Evolutionary conservation across 2,888 invertebrate genomes (phyloP).

Genomic region (Diarsia dahlii): DNA sequence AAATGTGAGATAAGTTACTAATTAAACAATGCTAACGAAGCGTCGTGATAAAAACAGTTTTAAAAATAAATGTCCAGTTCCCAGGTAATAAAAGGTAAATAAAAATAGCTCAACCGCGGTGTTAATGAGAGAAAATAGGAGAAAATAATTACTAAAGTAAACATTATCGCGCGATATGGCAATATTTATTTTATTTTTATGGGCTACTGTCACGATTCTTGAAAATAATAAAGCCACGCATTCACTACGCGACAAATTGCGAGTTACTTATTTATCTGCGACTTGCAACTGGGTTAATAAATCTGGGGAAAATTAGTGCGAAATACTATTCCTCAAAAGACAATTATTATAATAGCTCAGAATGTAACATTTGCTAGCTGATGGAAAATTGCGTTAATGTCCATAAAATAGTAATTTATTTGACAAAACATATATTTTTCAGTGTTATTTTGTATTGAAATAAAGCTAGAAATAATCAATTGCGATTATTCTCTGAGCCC

Average conservation of each 20-base stretch:
- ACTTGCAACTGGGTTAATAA: neutral
- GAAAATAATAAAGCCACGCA: conserved; percentile 1
- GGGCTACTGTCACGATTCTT: conserved; percentile 70
- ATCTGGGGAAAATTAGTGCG: neutral
- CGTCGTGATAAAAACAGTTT: conserved; percentile 31
- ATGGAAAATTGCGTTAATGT: neutral
- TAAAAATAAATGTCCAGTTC: conserved; percentile 28
- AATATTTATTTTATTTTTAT: conserved; percentile 72
- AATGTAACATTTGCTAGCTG: too few species aligned
- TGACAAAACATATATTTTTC: neutral
- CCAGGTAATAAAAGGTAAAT: conserved; percentile 34
- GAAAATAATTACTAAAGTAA: conserved; percentile 70
- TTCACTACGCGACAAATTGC: neutral
- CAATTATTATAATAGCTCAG: neutral
- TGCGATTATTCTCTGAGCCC: neutral
- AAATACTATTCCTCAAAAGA: neutral
- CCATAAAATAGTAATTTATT: neutral
- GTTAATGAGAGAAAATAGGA: conserved; percentile 65
- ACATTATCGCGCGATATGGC: conserved; percentile 68
- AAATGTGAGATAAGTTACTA: conserved; percentile 12
- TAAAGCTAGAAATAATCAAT: neutral
- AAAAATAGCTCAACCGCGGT: conserved; percentile 33
- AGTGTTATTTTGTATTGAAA: neutral
- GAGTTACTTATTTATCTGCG: neutral
- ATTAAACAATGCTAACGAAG: conserved; percentile 8